A percentile compares a stretch with the other conserved stretches of the same genome.
These are phyloP conservation scores for Drosophila kokeensis DNA, from an alignment of 2,888 invertebrate genomes.

Conservation along the genomic window DNA sequence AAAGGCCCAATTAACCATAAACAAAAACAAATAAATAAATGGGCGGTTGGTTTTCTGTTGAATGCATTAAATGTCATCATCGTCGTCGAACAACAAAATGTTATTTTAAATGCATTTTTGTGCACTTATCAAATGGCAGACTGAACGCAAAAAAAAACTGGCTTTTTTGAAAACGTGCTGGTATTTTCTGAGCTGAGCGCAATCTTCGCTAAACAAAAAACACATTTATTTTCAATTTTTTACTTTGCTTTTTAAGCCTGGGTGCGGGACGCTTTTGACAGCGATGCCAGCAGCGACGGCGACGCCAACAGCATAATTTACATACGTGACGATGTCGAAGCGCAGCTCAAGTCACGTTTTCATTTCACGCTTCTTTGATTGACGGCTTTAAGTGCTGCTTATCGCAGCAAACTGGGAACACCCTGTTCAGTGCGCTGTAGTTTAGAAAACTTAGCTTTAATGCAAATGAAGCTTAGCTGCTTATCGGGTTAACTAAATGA, in stretches of 20 bases:
- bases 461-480: background rate
- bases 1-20: constrained; percentile 75
- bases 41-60: constrained; percentile 26
- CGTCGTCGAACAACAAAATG: constrained; percentile 28
- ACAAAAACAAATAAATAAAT: constrained; percentile 45
- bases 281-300: constrained; percentile 25
- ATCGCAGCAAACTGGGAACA: constrained; percentile 21
- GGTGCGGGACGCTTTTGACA: constrained; percentile 47
- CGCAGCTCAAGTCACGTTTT: constrained; percentile 82
- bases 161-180: constrained; percentile 69
- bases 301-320: constrained; percentile 67
- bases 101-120: constrained; percentile 58
- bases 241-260: constrained; percentile 37
- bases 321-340: constrained; percentile 81
- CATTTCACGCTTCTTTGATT: constrained; percentile 64
- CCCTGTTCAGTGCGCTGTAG: constrained; percentile 28
- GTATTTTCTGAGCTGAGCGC: constrained; percentile 66
- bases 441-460: background rate
- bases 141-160: constrained; percentile 14
- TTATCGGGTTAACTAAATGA: constrained; percentile 24
- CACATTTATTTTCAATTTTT: constrained; percentile 1
- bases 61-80: constrained; percentile 60
- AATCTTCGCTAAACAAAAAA: constrained; percentile 46
- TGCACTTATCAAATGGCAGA: constrained; percentile 74
- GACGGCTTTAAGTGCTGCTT: constrained; percentile 19